phyloP scores from a whole-genome alignment of 2,797 vertebrate genomes.

The Falco cherrug region DNA sequence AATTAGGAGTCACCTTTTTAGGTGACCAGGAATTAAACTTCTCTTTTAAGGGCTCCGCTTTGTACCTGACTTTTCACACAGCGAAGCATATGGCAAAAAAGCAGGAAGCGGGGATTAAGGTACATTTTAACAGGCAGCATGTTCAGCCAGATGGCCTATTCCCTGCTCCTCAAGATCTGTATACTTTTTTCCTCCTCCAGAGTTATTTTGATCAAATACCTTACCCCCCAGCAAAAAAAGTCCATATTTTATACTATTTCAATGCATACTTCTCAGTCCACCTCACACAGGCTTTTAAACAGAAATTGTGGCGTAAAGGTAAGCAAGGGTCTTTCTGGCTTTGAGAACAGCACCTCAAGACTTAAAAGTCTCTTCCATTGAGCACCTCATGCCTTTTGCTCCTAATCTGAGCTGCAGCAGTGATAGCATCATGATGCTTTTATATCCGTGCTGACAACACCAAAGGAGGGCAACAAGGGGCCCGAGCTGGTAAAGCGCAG shows the following conservation, averaged over 20 bases:
- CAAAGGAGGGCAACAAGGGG: background rate
- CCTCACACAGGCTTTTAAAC: background rate
- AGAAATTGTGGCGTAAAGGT: background rate
- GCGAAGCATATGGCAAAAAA: slow-evolving; percentile 54
- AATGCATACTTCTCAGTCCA: background rate
- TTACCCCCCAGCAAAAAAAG: background rate
- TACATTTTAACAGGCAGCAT: slow-evolving; percentile 52
- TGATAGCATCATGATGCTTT: background rate
- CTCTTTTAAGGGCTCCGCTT: slow-evolving; percentile 37
- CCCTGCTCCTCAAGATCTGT: slow-evolving; percentile 23
- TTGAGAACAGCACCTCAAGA: background rate
- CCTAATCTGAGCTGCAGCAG: background rate
- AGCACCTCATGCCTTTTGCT: background rate
- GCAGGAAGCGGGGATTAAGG: slow-evolving; percentile 69
- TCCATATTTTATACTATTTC: background rate
- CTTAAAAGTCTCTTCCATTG: background rate
- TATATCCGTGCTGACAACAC: background rate
- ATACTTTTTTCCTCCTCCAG: background rate
- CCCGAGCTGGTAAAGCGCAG: background rate
- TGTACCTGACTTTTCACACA: slow-evolving; percentile 52
- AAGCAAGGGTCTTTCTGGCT: background rate
- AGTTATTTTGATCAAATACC: slow-evolving; percentile 37
- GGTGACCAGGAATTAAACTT: slow-evolving; percentile 42
- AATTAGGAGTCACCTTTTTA: slow-evolving; percentile 62
- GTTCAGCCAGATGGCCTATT: slow-evolving; percentile 62